phyloP scores from a whole-genome alignment of 2,113 vertebrate genomes.

The Oostethus manadensis region DNA sequence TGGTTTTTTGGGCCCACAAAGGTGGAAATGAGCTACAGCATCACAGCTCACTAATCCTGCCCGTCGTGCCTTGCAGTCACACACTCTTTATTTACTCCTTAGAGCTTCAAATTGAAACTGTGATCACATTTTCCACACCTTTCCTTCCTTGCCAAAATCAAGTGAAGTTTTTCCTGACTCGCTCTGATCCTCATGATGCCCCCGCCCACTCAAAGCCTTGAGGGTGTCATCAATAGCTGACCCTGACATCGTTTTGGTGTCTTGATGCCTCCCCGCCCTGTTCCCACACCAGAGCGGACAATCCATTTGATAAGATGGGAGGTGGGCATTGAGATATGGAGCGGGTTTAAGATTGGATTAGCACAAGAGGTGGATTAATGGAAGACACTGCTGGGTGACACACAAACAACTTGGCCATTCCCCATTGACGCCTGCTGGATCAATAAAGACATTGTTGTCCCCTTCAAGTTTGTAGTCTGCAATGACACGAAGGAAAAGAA shows the following conservation, averaged over 20 bases:
- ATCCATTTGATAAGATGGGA: slow-evolving; percentile 47
- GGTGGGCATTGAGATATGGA: slow-evolving; percentile 27
- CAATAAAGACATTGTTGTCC: slow-evolving; percentile 27
- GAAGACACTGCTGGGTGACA: slow-evolving; percentile 38
- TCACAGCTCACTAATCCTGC: slow-evolving; percentile 47
- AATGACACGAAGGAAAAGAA: not conserved
- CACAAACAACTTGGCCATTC: slow-evolving; percentile 53
- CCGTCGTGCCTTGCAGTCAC: slow-evolving; percentile 33
- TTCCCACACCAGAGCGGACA: slow-evolving; percentile 23
- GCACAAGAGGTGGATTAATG: slow-evolving; percentile 53
- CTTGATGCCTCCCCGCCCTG: slow-evolving; percentile 1
- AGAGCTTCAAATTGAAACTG: slow-evolving; percentile 65
- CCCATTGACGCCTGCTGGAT: slow-evolving; percentile 26
- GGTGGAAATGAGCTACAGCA: slow-evolving; percentile 48
- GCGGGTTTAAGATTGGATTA: slow-evolving; percentile 51
- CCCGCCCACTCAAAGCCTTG: slow-evolving; percentile 18
- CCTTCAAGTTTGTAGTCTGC: slow-evolving; percentile 7
- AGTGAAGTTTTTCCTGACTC: slow-evolving; percentile 8
- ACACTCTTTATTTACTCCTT: slow-evolving; percentile 60
- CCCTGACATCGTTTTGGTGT: slow-evolving; percentile 41
- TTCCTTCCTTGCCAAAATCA: slow-evolving; percentile 28
- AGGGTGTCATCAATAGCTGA: slow-evolving; percentile 47
- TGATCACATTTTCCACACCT: slow-evolving; percentile 64
- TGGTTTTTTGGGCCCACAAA: slow-evolving; percentile 25
- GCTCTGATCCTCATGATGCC: slow-evolving; percentile 39